These are phyloP conservation scores for Invenusta paracnida DNA, from an alignment of 2,888 invertebrate genomes.

Conservation along the genomic window DNA sequence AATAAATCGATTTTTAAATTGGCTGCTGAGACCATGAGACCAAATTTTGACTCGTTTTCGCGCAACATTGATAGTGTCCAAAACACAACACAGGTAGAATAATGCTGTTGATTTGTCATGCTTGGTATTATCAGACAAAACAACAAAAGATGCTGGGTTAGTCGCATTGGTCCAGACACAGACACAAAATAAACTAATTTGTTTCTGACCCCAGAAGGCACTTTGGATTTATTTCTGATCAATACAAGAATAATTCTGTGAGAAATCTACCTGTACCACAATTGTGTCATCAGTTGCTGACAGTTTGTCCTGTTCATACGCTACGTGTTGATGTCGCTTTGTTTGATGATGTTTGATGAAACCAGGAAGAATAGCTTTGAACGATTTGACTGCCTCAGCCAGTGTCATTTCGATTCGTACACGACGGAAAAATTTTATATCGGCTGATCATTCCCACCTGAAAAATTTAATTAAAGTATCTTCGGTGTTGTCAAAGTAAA, in stretches of 20 bases:
- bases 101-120: slow-evolving; percentile 17
- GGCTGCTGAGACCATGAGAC: not conserved
- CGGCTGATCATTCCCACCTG: not conserved
- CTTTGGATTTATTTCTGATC: not conserved
- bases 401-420: not conserved
- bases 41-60: not conserved
- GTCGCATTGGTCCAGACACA: not conserved
- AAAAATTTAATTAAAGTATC: not conserved
- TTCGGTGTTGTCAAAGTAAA: not conserved
- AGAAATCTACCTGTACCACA: not conserved
- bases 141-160: not conserved
- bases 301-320: not conserved
- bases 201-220: not conserved
- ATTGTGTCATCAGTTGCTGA: not conserved
- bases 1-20: slow-evolving; percentile 9
- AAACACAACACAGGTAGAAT: not conserved
- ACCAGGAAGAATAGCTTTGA: not conserved
- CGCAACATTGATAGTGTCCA: not conserved
- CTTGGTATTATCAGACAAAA: not conserved
- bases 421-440: not conserved
- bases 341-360: not conserved
- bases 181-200: not conserved
- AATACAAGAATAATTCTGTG: not conserved
- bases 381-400: not conserved
- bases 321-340: not conserved